Conservation (phyloP, 2,888 invertebrate species). For the Hipparchia sbordonii region DNA sequence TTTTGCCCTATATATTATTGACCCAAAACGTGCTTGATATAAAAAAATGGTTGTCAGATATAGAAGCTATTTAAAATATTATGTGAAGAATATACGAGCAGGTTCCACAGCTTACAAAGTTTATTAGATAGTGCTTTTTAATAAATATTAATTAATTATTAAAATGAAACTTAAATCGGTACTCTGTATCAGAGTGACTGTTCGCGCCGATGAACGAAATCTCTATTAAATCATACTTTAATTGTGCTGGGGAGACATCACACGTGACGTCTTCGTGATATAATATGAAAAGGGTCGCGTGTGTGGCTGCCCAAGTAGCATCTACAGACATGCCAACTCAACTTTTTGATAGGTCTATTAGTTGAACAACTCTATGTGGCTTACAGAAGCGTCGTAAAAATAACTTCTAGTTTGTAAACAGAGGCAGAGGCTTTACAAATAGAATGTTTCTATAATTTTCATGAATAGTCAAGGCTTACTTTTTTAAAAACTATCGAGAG, state of each 20-base stretch:
- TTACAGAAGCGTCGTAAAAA: too few species aligned
- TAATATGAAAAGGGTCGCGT: constrained; percentile 3
- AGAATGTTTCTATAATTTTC: too few species aligned
- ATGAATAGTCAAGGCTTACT: too few species aligned
- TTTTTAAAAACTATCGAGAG: too few species aligned
- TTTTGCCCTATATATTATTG: neutral
- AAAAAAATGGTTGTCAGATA: constrained; percentile 10
- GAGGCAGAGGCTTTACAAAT: too few species aligned
- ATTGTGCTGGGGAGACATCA: constrained; percentile 6
- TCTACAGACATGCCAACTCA: constrained; percentile 12
- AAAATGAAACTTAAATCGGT: constrained; percentile 53
- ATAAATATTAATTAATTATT: constrained; percentile 48
- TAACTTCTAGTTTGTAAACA: too few species aligned
- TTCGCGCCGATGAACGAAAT: constrained; percentile 64
- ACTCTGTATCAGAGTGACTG: constrained; percentile 76
- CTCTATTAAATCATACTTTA: constrained; percentile 51
- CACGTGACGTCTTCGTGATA: constrained; percentile 13
- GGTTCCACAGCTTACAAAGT: constrained; percentile 44
- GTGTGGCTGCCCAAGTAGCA: constrained; percentile 17
- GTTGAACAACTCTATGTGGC: too few species aligned
- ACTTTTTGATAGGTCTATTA: too few species aligned
- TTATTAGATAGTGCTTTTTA: constrained; percentile 76
- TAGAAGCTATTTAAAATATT: constrained; percentile 15
- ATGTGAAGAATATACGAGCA: constrained; percentile 9
- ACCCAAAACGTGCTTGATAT: neutral